Evolutionary conservation across 2,113 vertebrate genomes (phyloP).

Genomic region (Desmodus rotundus): DNA sequence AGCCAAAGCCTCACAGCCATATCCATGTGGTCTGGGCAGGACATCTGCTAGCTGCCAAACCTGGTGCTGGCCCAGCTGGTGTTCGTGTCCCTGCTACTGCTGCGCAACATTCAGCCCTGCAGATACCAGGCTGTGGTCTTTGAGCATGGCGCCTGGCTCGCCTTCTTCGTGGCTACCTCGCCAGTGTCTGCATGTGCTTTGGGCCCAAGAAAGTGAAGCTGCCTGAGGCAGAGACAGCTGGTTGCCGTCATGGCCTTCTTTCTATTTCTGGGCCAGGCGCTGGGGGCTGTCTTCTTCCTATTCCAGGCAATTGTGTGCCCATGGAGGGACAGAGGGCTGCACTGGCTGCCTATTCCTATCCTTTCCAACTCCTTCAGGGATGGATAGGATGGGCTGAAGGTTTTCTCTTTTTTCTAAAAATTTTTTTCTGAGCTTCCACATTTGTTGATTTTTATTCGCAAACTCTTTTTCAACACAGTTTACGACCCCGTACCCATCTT

Average conservation of each 20-base stretch:
- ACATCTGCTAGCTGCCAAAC: constrained; percentile 87
- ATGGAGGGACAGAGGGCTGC: neutral
- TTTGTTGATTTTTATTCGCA: too few species aligned
- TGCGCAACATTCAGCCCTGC: constrained; percentile 90
- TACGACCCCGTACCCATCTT: too few species aligned
- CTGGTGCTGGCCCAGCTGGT: constrained; percentile 86
- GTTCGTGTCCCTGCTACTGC: constrained; percentile 93
- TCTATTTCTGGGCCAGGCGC: constrained; percentile 87
- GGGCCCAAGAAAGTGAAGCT: constrained; percentile 91
- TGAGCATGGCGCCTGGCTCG: constrained; percentile 90
- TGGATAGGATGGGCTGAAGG: neutral
- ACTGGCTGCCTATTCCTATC: neutral
- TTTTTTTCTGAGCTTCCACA: too few species aligned
- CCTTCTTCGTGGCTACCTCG: constrained; percentile 94
- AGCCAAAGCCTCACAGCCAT: constrained; percentile 87
- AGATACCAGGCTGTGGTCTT: constrained; percentile 81
- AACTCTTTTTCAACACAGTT: too few species aligned
- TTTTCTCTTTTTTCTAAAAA: too few species aligned
- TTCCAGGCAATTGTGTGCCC: constrained; percentile 84
- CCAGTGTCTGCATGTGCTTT: constrained; percentile 98
- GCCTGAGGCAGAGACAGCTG: constrained; percentile 88
- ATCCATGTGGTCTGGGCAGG: constrained; percentile 90
- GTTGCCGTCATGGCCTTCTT: constrained; percentile 92
- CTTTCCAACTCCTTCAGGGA: neutral
- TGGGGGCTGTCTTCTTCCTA: constrained; percentile 87